These are phyloP conservation scores for Noctua comes DNA, from an alignment of 2,888 invertebrate genomes.

Conservation along the genomic window DNA sequence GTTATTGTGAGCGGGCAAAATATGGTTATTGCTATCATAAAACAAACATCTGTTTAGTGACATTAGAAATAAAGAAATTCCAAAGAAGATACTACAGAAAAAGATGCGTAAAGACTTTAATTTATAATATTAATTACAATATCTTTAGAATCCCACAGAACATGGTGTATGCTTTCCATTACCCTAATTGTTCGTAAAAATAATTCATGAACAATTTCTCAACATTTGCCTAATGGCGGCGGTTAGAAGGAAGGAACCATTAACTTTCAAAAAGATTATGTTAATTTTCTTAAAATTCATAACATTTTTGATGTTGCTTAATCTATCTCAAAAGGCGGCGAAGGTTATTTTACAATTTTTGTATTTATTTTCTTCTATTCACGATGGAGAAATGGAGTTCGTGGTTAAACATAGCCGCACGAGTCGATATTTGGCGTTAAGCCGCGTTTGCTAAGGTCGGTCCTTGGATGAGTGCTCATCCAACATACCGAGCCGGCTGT, in stretches of 20 bases:
- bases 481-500: no score
- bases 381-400: background rate
- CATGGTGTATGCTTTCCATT: slow-evolving; percentile 26
- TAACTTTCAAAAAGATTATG: slow-evolving; percentile 60
- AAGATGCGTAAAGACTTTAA: background rate
- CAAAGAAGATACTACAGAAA: background rate
- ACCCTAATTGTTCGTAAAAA: slow-evolving; percentile 30
- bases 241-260: slow-evolving; percentile 44
- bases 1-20: background rate
- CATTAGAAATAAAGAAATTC: background rate
- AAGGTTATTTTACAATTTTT: background rate
- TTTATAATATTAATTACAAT: background rate
- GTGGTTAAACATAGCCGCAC: background rate
- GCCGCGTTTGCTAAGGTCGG: background rate
- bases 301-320: slow-evolving; percentile 30
- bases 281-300: slow-evolving; percentile 57
- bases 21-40: background rate
- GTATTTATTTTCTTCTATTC: background rate
- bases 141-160: background rate
- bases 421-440: background rate
- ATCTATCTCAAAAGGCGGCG: background rate
- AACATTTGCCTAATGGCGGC: slow-evolving; percentile 45
- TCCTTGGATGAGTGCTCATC: background rate
- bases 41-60: background rate
- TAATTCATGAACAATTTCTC: slow-evolving; percentile 36